These are phyloP conservation scores for Aplodontia rufa DNA, from an alignment of 2,113 vertebrate species.

Conservation along the genomic window DNA sequence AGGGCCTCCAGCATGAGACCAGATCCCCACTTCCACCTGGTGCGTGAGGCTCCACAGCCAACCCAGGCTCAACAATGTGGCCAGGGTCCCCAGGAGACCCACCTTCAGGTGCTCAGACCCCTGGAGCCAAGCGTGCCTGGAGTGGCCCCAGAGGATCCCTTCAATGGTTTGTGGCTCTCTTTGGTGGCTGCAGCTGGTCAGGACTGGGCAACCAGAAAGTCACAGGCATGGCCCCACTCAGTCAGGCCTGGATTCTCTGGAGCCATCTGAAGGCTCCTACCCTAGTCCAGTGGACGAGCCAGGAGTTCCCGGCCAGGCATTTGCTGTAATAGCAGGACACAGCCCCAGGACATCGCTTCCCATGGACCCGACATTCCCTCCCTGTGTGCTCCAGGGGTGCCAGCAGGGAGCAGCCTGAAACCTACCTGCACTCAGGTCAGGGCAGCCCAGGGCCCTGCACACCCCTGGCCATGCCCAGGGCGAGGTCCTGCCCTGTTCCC, in stretches of 20 bases:
- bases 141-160: too few relatives aligned
- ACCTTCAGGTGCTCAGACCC: too few relatives aligned
- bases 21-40: not conserved
- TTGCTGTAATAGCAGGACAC: too few relatives aligned
- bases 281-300: not conserved
- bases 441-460: not conserved
- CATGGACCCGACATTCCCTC: too few relatives aligned
- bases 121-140: not conserved
- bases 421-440: too few relatives aligned
- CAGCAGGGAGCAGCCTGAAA: not conserved
- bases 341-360: not conserved
- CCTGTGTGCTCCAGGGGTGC: not conserved
- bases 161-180: too few relatives aligned
- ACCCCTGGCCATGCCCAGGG: not conserved
- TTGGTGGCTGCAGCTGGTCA: too few relatives aligned
- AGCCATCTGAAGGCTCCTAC: not conserved
- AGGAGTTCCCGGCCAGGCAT: not conserved
- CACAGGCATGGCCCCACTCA: not conserved
- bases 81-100: not conserved
- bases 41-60: not conserved
- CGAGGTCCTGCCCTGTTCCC: not conserved
- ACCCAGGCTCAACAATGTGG: not conserved
- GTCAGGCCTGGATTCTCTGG: not conserved
- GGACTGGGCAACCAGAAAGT: too few relatives aligned
- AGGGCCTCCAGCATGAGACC: too few relatives aligned